phyloP scores from a whole-genome alignment of 53 echinoderm and acorn worm genomes.

The Holothuria scabra region DNA sequence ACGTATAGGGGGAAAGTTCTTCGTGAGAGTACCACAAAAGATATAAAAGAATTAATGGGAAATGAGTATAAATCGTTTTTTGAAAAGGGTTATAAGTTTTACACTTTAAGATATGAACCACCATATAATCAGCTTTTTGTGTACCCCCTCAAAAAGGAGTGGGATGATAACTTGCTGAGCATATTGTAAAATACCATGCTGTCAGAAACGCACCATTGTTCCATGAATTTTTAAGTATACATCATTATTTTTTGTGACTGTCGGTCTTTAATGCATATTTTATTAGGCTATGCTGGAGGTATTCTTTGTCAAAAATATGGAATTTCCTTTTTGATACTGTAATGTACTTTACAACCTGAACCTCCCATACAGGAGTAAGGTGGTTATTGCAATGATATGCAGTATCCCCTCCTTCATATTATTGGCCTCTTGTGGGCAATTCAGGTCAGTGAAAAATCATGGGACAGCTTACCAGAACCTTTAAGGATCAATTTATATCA shows the following conservation, averaged over 20 bases:
- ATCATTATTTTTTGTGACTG: background rate
- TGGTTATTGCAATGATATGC: too few species aligned
- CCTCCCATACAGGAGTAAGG: too few species aligned
- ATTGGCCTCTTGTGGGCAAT: too few species aligned
- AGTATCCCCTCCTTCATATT: too few species aligned
- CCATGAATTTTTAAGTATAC: background rate
- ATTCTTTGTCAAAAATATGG: background rate
- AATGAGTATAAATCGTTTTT: background rate
- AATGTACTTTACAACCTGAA: too few species aligned
- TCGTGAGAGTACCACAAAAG: background rate
- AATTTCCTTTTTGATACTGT: background rate
- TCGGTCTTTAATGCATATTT: conserved; percentile 18
- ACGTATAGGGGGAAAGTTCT: background rate
- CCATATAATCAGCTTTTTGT: background rate
- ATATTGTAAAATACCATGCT: background rate
- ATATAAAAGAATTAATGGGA: background rate
- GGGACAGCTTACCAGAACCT: too few species aligned
- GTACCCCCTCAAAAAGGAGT: conserved; percentile 19
- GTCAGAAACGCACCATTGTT: background rate
- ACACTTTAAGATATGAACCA: background rate
- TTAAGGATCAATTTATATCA: too few species aligned
- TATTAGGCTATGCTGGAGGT: background rate
- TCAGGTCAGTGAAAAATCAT: too few species aligned
- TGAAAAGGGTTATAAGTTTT: background rate
- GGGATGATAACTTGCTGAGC: too few species aligned